Evolutionary conservation across 2,797 vertebrate genomes (phyloP), one percentile per base, ranked within the genome.

Genomic region (Pipistrellus pygmaeus): DNA sequence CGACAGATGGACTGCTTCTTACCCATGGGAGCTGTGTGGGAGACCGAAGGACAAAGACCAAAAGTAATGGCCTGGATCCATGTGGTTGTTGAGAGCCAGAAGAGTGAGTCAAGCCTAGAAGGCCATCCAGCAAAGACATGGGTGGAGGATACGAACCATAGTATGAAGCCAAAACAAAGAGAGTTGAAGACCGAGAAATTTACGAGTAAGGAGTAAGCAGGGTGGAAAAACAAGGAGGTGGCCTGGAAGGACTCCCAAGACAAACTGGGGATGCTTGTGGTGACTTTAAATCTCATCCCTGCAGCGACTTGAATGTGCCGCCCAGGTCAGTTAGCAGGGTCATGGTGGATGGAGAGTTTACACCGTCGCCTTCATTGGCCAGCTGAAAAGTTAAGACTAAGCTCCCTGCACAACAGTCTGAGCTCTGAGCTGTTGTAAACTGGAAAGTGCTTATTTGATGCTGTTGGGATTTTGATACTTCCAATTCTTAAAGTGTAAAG

Each of bases 131-230:
- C 85, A 85, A 30, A 85, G 68, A 71, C 8, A 10, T 18, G 80
- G 83, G 88, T n/a, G 92, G 90, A 91, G 88, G 48, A 48, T 2
- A 69, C 27, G 86, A 77, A 53, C 25, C 20, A 18, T 0, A 6
- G 17, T 13, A 2, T 2, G 68, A 32, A 88, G 96, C 95, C 91
- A 73, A 96, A 94, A 66, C 91, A 92, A 91, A 94, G 89, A 85
- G 69, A 68, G 72, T 3, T 46, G 55, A 88, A 69, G 83, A 95
- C 88, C 62, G 69, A 93, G 90, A 88, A 81, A 86, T 60, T 57
- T 90, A 89, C 46, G 87, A 91, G 82, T 30, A 41, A 81, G 83
- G 75, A 83, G 48, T 13, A 8, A 21, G 55, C 60, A 25, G 68
- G 51, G 69, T 77, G 88, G 90, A 93, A 91, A 83, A 91, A 83